These are phyloP conservation scores for Gila orcuttii DNA, from an alignment of 2,113 vertebrate genomes.

Conservation along the genomic window DNA sequence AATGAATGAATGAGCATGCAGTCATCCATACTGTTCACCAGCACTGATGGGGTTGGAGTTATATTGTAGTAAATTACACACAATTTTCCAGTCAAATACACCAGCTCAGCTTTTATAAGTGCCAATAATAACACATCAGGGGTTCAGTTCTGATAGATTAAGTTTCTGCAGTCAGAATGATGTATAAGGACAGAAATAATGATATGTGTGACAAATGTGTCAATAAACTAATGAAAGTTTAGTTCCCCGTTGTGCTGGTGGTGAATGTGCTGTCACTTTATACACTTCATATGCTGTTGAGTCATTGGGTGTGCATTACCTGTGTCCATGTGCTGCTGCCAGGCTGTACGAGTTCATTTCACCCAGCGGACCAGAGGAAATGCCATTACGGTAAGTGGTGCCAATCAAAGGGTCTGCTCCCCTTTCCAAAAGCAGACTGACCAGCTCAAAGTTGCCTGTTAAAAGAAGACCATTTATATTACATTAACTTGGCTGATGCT, in stretches of 20 bases:
- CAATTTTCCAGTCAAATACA: constrained; percentile 5
- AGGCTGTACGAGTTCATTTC: constrained; percentile 82
- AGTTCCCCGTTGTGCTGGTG: constrained; percentile 7
- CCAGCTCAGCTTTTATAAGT: constrained; percentile 41
- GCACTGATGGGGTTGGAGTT: constrained; percentile 38
- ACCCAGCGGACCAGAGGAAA: constrained; percentile 74
- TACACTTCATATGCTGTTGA: neutral
- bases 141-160: constrained; percentile 26
- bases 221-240: neutral
- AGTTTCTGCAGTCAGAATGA: constrained; percentile 27
- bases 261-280: constrained; percentile 13
- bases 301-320: constrained; percentile 64
- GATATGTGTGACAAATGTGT: constrained; percentile 14
- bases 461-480: neutral
- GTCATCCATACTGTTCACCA: constrained; percentile 35
- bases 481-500: neutral
- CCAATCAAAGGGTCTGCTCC: constrained; percentile 81
- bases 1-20: constrained; percentile 40
- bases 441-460: constrained; percentile 80
- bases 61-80: constrained; percentile 22
- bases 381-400: constrained; percentile 76
- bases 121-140: constrained; percentile 20
- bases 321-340: constrained; percentile 81
- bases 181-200: neutral
- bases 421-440: constrained; percentile 78